Evolutionary conservation across 2,888 invertebrate species (phyloP).

Genomic region (Rugalucina vietnamica): DNA sequence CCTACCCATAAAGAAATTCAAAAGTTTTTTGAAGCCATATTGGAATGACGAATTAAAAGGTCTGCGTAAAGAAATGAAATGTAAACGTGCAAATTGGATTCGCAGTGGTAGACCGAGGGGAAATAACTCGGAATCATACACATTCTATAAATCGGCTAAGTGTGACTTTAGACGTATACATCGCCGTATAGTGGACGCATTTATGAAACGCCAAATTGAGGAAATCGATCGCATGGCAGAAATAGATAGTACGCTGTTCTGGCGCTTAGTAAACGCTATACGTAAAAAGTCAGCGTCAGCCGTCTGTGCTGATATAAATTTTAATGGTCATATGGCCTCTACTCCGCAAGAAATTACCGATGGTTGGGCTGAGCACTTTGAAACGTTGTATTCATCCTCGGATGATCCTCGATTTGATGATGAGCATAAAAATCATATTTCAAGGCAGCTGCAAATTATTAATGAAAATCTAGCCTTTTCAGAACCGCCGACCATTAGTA

Average conservation of each 20-base stretch:
- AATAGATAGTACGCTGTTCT: not conserved
- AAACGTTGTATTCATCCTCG: not conserved
- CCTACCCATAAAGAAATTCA: not conserved
- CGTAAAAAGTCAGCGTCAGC: not conserved
- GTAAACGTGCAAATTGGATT: not conserved
- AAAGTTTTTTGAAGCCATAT: constrained; percentile 13
- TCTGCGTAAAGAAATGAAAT: not conserved
- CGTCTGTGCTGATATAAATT: not conserved
- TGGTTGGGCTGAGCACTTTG: not conserved
- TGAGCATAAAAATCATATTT: not conserved
- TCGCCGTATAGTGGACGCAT: not conserved
- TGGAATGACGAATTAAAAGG: not conserved
- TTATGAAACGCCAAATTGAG: not conserved
- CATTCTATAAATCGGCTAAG: not conserved
- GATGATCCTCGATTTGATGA: not conserved
- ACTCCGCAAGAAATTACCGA: not conserved
- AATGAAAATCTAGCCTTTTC: not conserved
- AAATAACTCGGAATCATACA: not conserved
- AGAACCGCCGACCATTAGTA: not conserved
- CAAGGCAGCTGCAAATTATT: not conserved
- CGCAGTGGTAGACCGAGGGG: not conserved
- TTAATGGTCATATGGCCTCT: not conserved
- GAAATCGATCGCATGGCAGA: not conserved
- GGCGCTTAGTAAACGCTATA: not conserved
- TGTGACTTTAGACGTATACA: not conserved